phyloP scores from a whole-genome alignment of 2,888 invertebrate species.

The Pseudeuparius sepicola region DNA sequence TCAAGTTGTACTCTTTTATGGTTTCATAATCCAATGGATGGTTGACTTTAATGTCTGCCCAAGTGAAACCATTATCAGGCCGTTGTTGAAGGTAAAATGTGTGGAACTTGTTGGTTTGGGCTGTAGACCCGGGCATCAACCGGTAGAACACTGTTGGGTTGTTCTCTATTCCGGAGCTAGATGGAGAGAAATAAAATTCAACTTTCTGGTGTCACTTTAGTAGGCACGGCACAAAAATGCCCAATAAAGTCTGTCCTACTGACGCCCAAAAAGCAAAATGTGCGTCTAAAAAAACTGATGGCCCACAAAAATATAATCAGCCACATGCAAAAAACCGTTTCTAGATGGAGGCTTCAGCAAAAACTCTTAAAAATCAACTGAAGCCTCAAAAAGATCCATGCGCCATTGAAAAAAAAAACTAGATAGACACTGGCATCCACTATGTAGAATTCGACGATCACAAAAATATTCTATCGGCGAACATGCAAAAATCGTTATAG shows the following conservation, averaged over 20 bases:
- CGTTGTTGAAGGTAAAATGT: constrained; percentile 93
- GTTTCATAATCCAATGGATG: constrained; percentile 91
- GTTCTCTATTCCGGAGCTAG: constrained; percentile 91
- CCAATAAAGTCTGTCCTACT: no score
- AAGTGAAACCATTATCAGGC: constrained; percentile 83
- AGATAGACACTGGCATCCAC: no score
- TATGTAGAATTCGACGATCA: no score
- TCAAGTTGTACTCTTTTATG: constrained; percentile 91
- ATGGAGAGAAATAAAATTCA: no score
- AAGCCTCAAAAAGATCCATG: no score
- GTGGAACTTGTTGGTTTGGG: constrained; percentile 92
- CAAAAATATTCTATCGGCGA: no score
- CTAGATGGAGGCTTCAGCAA: no score
- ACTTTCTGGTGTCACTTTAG: no score
- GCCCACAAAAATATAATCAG: constrained; percentile 37
- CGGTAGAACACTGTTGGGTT: constrained; percentile 94
- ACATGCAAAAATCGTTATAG: constrained; percentile 32
- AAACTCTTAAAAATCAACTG: no score
- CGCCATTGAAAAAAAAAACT: no score
- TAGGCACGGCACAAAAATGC: no score
- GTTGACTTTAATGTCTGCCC: constrained; percentile 94
- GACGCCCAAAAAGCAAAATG: constrained; percentile 33
- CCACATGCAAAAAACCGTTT: no score
- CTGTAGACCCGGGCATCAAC: constrained; percentile 90
- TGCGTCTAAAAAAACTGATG: constrained; percentile 29